Evolutionary conservation across 2,797 vertebrate species (phyloP), one percentile per base, ranked within the genome.

Genomic region (Gymnothorax reevesii): DNA sequence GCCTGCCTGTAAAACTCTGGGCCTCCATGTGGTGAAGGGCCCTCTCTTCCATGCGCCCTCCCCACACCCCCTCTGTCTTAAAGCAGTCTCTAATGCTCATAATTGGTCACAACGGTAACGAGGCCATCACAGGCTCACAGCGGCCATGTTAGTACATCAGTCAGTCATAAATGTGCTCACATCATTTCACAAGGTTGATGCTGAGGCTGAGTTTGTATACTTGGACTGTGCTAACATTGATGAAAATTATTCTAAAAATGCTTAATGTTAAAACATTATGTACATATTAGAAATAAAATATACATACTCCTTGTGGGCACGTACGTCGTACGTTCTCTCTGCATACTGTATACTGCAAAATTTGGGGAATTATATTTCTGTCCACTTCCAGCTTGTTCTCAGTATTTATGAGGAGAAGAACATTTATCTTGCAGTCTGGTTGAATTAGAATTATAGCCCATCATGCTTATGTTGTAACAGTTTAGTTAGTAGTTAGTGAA

Each of bases 1-100:
- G 20, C 75, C 73, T 80, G 55, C 49, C 83, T 86, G 75, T 86
- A 75, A 85, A 57, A 42, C 25, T 6, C 10, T n/a, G 20, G 57
- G 55, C 75, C 85, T 22, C 75, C 77, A 57, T 17, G 17, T 33
- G 49, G 57, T 52, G 57, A 10, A 7, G 54, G 57, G 57, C 12
- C 83, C 9, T 49, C 57, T n/a, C 27, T 60, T 8, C 59, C 83
- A 66, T 10, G 17, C 42, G 13, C 73, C 42, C 73, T 33, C 33
- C 17, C 25, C 27, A 10, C 83, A 49, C 10, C 1, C 57, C 15
- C 22, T 42, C 57, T 59, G 27, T 57, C n/a, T 27, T 82, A 59
- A 52, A 17, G 22, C 2, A 25, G 54, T 69, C 25, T 55, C 13
- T 1, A 42, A 12, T 60, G 25, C 55, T 49, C 49, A 55, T 33